phyloP scores from a whole-genome alignment of 2,113 vertebrate species.

The Saccopteryx bilineata region DNA sequence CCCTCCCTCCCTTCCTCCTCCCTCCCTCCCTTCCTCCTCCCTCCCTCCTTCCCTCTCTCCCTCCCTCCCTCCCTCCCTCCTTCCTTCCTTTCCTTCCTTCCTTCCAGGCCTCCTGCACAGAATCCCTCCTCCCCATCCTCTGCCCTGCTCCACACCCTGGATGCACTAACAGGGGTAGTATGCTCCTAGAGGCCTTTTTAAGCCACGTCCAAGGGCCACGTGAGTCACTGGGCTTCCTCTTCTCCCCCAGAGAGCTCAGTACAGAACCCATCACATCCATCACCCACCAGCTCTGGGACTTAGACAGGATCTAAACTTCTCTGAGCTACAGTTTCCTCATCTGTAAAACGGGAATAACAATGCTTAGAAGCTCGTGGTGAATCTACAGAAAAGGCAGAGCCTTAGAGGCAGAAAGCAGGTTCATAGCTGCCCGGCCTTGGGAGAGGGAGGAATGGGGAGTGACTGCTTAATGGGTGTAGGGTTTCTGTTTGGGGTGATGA shows the following conservation, averaged over 20 bases:
- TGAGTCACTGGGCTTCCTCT: background rate
- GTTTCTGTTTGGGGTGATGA: background rate
- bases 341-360: background rate
- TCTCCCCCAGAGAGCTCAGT: background rate
- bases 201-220: background rate
- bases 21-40: too few relatives aligned
- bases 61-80: background rate
- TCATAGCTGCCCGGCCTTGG: background rate
- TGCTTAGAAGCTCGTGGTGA: background rate
- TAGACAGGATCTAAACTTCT: background rate
- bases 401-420: background rate
- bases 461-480: background rate
- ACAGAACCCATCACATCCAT: background rate
- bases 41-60: too few relatives aligned
- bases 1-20: too few relatives aligned
- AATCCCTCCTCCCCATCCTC: background rate
- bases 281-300: background rate
- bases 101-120: accelerated
- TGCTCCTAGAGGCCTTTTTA: background rate
- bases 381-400: background rate
- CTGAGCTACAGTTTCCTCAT: background rate
- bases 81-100: background rate
- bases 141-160: background rate
- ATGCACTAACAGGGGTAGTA: accelerated
- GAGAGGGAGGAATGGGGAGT: background rate